Evolutionary conservation across 2,888 invertebrate species (phyloP), one percentile per base, ranked within the genome.

Genomic region (Drosophila aldrichi): DNA sequence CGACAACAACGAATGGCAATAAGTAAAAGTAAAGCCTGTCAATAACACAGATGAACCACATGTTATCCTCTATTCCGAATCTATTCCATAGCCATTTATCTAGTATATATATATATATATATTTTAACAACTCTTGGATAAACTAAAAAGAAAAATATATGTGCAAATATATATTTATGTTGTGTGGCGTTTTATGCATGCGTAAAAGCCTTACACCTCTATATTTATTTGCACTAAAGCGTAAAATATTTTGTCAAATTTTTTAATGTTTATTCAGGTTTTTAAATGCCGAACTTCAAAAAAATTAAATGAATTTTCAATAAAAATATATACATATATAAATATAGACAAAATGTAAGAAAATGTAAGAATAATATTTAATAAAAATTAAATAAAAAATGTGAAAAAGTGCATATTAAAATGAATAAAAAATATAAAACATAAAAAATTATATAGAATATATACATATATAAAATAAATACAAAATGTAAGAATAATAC

Each of bases 1-100:
- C 54, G 59, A 69, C 65, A 70, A 60, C 60, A 64, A 59, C 56
- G 61, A 74, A 49, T 48, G 46, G 20, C 51, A 56, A 61, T 64
- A 46, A 55, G 8, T 40, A 63, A 32, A 36, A 46, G 49, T 46
- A 44, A 46, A 43, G n/a, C 36, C 36, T 40, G 54, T 32, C 38
- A 25, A 38, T 12, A 34, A 10, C 36, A 46, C 36, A 46, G 40
- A 44, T 38, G 20, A 40, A 55, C 44, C 34, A 29, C 14, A 49
- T 52, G 41, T 43, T 60, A 74, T 55, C 64, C 72, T 63, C 32
- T 25, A 46, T 18, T 22, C 8, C 16, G n/a, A 22, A 8, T 5
- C 36, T 18, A 20, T 5, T 38, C 25, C 18, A 20, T 34, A 20
- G 25, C 7, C 48, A 25, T 49, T 10, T 54, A 25, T 54, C 16